Percentiles rank a stretch among this genome's conserved stretches.
These are phyloP conservation scores for Fragum fragum DNA, from an alignment of 2,888 invertebrate species.

Conservation along the genomic window DNA sequence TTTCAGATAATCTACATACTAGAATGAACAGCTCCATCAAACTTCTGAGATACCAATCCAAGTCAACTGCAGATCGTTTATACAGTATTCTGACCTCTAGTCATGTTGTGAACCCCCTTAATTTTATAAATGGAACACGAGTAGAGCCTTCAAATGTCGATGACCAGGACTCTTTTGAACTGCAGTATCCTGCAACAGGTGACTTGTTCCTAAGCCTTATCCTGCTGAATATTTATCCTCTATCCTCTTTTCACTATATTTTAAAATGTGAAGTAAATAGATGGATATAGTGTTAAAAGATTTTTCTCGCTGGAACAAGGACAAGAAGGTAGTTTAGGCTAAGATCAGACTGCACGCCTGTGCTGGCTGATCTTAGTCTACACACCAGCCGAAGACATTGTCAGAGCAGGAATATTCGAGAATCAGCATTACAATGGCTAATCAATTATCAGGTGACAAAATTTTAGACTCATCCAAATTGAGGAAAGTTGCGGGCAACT, in stretches of 20 bases:
- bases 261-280: too few relatives aligned
- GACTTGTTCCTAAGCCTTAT: not conserved
- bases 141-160: conserved; percentile 69
- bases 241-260: not conserved
- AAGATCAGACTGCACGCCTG: not conserved
- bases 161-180: conserved; percentile 67
- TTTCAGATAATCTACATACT: not conserved
- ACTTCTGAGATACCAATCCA: not conserved
- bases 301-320: too few relatives aligned
- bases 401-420: too few relatives aligned
- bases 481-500: too few relatives aligned
- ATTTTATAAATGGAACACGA: conserved; percentile 81
- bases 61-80: not conserved
- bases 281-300: too few relatives aligned
- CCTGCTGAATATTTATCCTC: not conserved
- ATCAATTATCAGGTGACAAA: too few relatives aligned
- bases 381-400: not conserved
- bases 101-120: conserved; percentile 74
- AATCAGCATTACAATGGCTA: too few relatives aligned
- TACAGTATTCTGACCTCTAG: conserved; percentile 5
- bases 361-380: not conserved
- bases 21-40: not conserved
- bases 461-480: too few relatives aligned
- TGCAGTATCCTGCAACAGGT: conserved; percentile 85
- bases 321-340: too few relatives aligned